Percentiles rank a stretch among this genome's conserved stretches.
Evolutionary conservation across 2,113 vertebrate genomes (phyloP).

Genomic region (Centropus unirufus): DNA sequence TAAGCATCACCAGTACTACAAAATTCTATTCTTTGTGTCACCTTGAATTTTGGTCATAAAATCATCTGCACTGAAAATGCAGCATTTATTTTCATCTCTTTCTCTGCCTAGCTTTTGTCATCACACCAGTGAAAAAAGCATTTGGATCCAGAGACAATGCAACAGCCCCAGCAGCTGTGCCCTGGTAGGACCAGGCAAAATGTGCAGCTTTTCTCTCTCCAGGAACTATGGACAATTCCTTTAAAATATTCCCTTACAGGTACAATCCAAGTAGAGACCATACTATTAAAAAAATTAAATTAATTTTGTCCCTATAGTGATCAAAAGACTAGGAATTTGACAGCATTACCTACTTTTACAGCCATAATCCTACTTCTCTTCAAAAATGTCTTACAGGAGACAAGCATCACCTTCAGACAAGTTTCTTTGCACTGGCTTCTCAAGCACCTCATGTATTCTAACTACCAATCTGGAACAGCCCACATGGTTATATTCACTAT

Average conservation of each 20-base stretch:
- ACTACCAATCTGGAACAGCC: not conserved
- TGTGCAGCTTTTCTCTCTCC: not conserved
- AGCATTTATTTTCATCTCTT: not conserved
- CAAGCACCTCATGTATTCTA: not conserved
- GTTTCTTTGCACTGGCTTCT: not conserved
- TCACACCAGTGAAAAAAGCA: not conserved
- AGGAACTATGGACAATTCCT: not conserved
- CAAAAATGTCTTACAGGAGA: not conserved
- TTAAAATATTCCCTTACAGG: not conserved
- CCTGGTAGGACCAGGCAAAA: not conserved
- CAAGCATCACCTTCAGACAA: not conserved
- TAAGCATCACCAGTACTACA: not conserved
- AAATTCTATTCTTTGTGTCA: not conserved
- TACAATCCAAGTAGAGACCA: not conserved
- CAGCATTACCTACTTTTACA: not conserved
- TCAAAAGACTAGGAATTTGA: not conserved
- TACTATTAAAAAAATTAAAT: not conserved
- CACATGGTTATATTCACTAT: not conserved
- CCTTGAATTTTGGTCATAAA: not conserved
- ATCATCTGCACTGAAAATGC: not conserved
- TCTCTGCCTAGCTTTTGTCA: not conserved
- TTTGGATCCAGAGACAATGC: not conserved
- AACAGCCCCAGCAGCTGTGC: not conserved
- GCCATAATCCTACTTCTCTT: not conserved
- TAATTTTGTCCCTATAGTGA: not conserved